These are phyloP conservation scores for Hyperoplus lanceolatus DNA, from an alignment of 2,797 vertebrate genomes.

Conservation along the genomic window DNA sequence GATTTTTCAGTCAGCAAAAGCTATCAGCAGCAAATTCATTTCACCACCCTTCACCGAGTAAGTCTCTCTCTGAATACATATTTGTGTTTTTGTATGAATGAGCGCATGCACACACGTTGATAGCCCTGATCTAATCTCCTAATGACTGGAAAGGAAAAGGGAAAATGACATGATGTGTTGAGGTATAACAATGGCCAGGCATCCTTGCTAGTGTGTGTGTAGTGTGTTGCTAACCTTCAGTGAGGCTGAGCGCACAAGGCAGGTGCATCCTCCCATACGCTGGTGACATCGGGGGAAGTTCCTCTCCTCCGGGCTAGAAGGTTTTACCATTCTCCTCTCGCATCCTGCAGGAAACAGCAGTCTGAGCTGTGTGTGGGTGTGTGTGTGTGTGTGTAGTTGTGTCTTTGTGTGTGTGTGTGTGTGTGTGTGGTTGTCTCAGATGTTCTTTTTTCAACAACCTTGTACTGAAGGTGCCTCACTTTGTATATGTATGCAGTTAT, in stretches of 20 bases:
- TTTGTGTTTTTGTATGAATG: no score
- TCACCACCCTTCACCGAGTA: no score
- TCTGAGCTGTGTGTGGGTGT: conserved; percentile 23
- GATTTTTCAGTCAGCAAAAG: no score
- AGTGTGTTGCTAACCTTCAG: conserved; percentile 64
- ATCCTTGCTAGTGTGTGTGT: conserved; percentile 37
- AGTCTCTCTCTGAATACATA: no score
- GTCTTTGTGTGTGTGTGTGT: not conserved
- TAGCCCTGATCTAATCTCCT: conserved; percentile 9
- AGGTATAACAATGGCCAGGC: conserved; percentile 66
- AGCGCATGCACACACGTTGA: no score
- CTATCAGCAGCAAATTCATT: no score
- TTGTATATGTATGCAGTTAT: conserved; percentile 53
- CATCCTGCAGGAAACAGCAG: conserved; percentile 75
- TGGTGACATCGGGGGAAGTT: conserved; percentile 81
- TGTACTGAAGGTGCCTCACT: conserved; percentile 61
- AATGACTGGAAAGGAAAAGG: conserved; percentile 66
- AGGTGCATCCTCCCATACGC: conserved; percentile 81
- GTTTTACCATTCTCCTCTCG: conserved; percentile 42
- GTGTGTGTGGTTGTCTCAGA: conserved; percentile 34
- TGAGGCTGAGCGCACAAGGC: conserved; percentile 57
- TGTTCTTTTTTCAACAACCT: conserved; percentile 62
- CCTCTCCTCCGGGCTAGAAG: conserved; percentile 60
- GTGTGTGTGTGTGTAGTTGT: conserved; percentile 10
- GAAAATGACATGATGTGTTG: conserved; percentile 41